Conservation (phyloP, 2,888 invertebrate species). For the Synanthedon myopaeformis region DNA sequence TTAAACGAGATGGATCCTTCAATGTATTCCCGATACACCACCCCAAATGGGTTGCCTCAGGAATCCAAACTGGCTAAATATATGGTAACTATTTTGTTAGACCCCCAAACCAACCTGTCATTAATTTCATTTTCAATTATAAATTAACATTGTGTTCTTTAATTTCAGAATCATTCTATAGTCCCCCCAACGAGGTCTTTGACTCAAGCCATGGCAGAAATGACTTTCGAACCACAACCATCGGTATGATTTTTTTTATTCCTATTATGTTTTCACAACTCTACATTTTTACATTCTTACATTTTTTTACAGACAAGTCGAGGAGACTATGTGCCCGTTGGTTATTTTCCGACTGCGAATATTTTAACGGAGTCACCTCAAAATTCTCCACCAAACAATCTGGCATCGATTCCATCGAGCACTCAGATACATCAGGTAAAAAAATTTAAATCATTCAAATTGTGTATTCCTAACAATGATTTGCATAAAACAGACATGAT, state of each 20-base stretch:
- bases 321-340: slow-evolving; percentile 54
- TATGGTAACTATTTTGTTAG: slow-evolving; percentile 68
- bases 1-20: slow-evolving; percentile 78
- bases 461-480: no score
- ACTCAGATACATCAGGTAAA: slow-evolving; percentile 56
- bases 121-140: background rate
- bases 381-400: slow-evolving; percentile 32
- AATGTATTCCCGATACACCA: slow-evolving; percentile 73
- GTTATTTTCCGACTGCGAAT: slow-evolving; percentile 33
- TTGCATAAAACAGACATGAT: no score
- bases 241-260: slow-evolving; percentile 30
- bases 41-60: slow-evolving; percentile 81
- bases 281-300: background rate
- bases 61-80: slow-evolving; percentile 88
- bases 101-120: background rate
- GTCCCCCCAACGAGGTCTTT: slow-evolving; percentile 39
- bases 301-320: slow-evolving; percentile 28
- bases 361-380: slow-evolving; percentile 46
- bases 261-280: background rate
- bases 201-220: slow-evolving; percentile 38
- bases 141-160: background rate
- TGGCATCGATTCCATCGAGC: slow-evolving; percentile 22
- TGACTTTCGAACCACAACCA: slow-evolving; percentile 46
- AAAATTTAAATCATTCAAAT: no score
- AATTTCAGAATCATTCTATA: slow-evolving; percentile 45